Percentiles rank a stretch among this genome's conserved stretches.
These are phyloP conservation scores for Poecilia wingei DNA, from an alignment of 2,797 vertebrate species.

Conservation along the genomic window DNA sequence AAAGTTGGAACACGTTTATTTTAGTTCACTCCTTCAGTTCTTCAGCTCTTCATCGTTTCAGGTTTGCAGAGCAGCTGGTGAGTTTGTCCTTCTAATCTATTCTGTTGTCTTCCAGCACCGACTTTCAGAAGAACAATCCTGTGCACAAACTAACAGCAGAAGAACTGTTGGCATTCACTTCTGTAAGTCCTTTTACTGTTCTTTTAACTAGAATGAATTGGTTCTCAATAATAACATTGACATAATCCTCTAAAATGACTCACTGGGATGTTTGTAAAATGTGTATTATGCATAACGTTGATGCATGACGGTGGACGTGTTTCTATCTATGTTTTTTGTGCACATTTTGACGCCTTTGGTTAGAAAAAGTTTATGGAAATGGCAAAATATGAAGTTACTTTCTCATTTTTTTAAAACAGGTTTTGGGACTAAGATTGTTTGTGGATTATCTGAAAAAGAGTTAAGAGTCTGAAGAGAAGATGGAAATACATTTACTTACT, in stretches of 20 bases:
- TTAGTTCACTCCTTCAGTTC: not conserved
- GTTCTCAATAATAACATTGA: not conserved
- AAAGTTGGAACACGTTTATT: not conserved
- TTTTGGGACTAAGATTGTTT: too few species aligned
- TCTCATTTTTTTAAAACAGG: too few species aligned
- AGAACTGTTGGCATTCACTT: slow-evolving; percentile 91
- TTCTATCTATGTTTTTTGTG: too few species aligned
- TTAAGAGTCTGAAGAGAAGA: too few species aligned
- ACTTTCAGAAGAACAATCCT: slow-evolving; percentile 95
- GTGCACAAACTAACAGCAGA: slow-evolving; percentile 93
- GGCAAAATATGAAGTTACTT: too few species aligned
- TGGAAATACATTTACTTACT: too few species aligned
- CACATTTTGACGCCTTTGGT: too few species aligned
- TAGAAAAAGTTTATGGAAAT: too few species aligned
- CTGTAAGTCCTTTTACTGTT: slow-evolving; percentile 81
- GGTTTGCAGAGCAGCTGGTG: too few species aligned
- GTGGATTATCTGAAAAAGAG: too few species aligned
- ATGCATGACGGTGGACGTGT: too few species aligned
- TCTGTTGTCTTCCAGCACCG: slow-evolving; percentile 82
- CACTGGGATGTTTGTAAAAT: not conserved
- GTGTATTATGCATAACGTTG: too few species aligned
- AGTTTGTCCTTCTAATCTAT: slow-evolving; percentile 12
- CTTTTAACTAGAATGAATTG: not conserved
- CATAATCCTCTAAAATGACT: not conserved
- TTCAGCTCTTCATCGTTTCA: not conserved